These are phyloP conservation scores for Branchinecta sandiegonensis DNA, from an alignment of 2,888 invertebrate species.

Conservation along the genomic window DNA sequence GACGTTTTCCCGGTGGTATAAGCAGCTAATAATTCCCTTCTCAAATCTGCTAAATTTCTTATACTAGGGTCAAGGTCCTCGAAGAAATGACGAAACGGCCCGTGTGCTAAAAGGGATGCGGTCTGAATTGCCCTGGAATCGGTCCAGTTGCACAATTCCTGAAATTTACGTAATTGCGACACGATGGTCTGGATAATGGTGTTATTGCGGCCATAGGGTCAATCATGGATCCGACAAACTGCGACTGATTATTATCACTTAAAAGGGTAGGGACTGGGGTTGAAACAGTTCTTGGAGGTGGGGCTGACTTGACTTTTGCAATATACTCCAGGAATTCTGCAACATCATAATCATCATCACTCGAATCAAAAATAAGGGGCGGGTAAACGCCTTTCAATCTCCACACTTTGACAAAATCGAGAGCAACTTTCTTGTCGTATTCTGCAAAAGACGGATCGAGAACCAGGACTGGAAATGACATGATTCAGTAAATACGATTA, in stretches of 20 bases:
- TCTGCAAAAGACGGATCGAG: not conserved
- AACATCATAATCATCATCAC: not conserved
- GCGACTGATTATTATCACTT: not conserved
- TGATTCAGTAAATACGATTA: not conserved
- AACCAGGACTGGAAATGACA: not conserved
- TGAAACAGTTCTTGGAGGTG: not conserved
- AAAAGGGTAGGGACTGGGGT: not conserved
- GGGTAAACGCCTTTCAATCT: not conserved
- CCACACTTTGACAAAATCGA: not conserved
- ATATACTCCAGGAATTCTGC: not conserved
- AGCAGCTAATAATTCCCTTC: not conserved
- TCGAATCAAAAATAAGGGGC: not conserved
- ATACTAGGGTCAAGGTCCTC: not conserved
- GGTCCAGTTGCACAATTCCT: not conserved
- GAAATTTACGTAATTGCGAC: not conserved
- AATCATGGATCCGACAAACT: not conserved
- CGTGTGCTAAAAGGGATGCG: not conserved
- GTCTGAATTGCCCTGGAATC: not conserved
- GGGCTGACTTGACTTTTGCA: not conserved
- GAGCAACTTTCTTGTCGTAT: not conserved
- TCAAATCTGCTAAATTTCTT: not conserved
- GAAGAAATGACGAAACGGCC: not conserved
- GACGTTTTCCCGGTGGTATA: not conserved
- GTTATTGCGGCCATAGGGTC: not conserved
- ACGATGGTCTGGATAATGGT: not conserved